These are phyloP conservation scores for Drosophila paramelanica DNA, from an alignment of 2,888 invertebrate species.

Conservation along the genomic window DNA sequence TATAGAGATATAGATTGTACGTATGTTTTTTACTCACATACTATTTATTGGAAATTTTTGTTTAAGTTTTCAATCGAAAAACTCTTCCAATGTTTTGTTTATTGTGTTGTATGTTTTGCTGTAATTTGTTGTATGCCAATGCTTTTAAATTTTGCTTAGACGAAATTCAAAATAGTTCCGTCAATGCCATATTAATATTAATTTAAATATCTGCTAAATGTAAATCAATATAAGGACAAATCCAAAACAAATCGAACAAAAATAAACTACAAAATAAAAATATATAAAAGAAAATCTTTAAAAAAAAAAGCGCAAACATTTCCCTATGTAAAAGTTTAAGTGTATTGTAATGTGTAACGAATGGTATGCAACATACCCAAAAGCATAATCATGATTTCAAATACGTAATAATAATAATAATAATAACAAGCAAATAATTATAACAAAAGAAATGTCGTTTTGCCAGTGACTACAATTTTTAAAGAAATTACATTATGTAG, in stretches of 20 bases:
- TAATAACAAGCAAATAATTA: constrained; percentile 14
- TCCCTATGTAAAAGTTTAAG: constrained; percentile 60
- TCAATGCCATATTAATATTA: constrained; percentile 81
- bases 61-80: constrained; percentile 58
- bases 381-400: constrained; percentile 81
- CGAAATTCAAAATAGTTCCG: constrained; percentile 69
- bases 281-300: constrained; percentile 20
- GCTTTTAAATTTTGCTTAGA: constrained; percentile 65
- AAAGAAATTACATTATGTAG: constrained; percentile 12
- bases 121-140: constrained; percentile 72
- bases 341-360: constrained; percentile 59
- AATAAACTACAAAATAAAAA: constrained; percentile 21
- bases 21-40: constrained; percentile 51
- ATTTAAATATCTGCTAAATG: constrained; percentile 40
- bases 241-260: constrained; percentile 28
- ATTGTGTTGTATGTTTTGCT: constrained; percentile 61
- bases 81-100: constrained; percentile 68
- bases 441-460: constrained; percentile 64
- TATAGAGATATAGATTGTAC: constrained; percentile 51
- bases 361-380: constrained; percentile 81
- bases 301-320: constrained; percentile 60
- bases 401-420: constrained; percentile 74
- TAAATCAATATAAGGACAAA: constrained; percentile 24
- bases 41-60: constrained; percentile 71
- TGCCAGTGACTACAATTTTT: constrained; percentile 82